phyloP scores from a whole-genome alignment of 1,140 invertebrate genomes.

The Sogatella furcifera region DNA sequence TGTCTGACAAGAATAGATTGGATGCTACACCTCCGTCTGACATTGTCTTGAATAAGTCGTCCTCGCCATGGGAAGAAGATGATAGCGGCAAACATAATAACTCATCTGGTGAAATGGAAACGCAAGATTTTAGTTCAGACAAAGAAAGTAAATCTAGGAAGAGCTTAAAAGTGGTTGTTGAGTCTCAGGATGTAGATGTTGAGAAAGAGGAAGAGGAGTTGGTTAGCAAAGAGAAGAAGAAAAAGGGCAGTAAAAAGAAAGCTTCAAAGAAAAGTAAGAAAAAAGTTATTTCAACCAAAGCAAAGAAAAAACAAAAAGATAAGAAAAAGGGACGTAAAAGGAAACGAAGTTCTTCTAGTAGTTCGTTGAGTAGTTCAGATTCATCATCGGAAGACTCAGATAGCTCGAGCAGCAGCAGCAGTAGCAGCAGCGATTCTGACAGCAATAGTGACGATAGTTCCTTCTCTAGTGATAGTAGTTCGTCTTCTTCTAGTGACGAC shows the following conservation, averaged over 20 bases:
- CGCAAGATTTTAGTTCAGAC: background rate
- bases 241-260: background rate
- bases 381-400: slow-evolving; percentile 3
- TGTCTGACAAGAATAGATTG: background rate
- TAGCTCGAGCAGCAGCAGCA: slow-evolving; percentile 8
- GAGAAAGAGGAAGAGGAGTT: background rate
- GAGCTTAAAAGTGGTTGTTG: background rate
- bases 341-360: slow-evolving; percentile 10
- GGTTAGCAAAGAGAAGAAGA: background rate
- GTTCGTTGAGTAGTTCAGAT: slow-evolving; percentile 3
- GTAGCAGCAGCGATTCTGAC: background rate
- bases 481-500: slow-evolving; percentile 5
- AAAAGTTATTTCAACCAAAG: slow-evolving; percentile 8
- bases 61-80: slow-evolving; percentile 3
- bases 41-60: background rate
- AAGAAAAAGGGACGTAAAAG: slow-evolving; percentile 4
- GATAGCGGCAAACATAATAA: slow-evolving; percentile 1
- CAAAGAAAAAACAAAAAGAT: slow-evolving; percentile 11
- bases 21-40: no score
- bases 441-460: background rate
- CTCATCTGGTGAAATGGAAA: background rate
- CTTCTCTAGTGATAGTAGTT: background rate
- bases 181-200: background rate
- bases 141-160: background rate
- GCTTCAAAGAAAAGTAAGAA: slow-evolving; percentile 8